A percentile compares a stretch with the other conserved stretches of the same genome.
Evolutionary conservation across 2,888 invertebrate genomes (phyloP).

Genomic region (Erpobdella octoculata): DNA sequence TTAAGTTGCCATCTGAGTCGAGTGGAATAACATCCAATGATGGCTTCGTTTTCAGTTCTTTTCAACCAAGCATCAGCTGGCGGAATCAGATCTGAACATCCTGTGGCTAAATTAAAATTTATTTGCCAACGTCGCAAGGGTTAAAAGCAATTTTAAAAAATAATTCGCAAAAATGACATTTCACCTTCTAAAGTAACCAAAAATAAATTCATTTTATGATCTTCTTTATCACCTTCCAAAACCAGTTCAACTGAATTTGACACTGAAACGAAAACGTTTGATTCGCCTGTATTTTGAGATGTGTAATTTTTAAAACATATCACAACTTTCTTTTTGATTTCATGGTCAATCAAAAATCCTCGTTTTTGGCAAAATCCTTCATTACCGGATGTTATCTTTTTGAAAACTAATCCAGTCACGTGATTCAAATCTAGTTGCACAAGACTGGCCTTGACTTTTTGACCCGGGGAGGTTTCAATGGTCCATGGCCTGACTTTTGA

Average conservation of each 20-base stretch:
- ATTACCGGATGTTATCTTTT: too few species aligned
- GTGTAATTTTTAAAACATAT: too few species aligned
- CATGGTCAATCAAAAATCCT: too few species aligned
- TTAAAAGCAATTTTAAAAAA: neutral
- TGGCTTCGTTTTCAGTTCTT: constrained; percentile 29
- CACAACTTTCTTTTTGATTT: too few species aligned
- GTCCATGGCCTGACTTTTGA: constrained; percentile 4
- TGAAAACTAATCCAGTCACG: too few species aligned
- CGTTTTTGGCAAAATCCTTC: too few species aligned
- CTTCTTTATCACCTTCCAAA: neutral
- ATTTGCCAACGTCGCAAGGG: neutral
- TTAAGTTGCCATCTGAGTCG: constrained; percentile 30
- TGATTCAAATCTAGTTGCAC: too few species aligned
- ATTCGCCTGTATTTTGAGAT: too few species aligned
- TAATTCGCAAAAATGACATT: neutral
- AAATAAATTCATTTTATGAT: neutral
- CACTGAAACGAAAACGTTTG: neutral
- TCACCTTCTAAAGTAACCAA: neutral
- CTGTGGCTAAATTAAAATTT: constrained; percentile 5
- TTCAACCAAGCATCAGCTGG: constrained; percentile 22
- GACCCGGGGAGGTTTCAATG: constrained; percentile 14
- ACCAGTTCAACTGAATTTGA: neutral
- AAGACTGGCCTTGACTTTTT: too few species aligned
- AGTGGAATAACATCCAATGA: constrained; percentile 30
- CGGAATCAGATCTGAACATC: constrained; percentile 9